Conservation (phyloP, 2,113 vertebrate species). For the Furnarius figulus region DNA sequence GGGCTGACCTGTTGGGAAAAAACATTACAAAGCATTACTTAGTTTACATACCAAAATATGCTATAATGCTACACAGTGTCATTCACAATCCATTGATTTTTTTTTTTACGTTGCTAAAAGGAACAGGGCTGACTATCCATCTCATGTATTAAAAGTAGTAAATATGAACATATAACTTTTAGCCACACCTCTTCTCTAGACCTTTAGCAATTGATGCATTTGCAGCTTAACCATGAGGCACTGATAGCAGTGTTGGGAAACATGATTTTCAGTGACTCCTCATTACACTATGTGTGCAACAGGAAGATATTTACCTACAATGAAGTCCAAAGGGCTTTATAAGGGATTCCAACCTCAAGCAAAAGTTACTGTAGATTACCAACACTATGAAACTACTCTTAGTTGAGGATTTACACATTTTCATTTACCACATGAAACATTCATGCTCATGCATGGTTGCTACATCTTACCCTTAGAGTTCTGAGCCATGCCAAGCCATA, state of each 20-base stretch:
- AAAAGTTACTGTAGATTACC: background rate
- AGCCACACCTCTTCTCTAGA: background rate
- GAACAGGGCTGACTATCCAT: background rate
- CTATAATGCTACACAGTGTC: background rate
- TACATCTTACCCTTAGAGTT: conserved; percentile 73
- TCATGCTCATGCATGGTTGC: background rate
- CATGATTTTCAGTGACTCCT: background rate
- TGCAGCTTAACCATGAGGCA: background rate
- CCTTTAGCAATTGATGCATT: background rate
- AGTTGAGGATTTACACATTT: background rate
- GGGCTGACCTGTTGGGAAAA: conserved; percentile 57
- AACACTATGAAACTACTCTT: background rate
- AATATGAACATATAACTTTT: background rate
- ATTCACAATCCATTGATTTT: background rate
- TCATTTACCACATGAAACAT: background rate
- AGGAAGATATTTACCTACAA: background rate
- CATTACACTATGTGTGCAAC: background rate
- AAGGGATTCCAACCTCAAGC: background rate
- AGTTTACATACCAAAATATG: background rate
- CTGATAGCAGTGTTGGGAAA: background rate
- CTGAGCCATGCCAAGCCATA: conserved; percentile 85
- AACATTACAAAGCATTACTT: background rate
- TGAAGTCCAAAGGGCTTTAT: background rate
- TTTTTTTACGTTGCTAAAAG: background rate
- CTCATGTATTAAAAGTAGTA: background rate